Evolutionary conservation across 30 jellyfish, hydroid and myxozoan species (phyloP), one percentile per base, ranked within the genome.

Genomic region (Haliclystus octoradiatus): DNA sequence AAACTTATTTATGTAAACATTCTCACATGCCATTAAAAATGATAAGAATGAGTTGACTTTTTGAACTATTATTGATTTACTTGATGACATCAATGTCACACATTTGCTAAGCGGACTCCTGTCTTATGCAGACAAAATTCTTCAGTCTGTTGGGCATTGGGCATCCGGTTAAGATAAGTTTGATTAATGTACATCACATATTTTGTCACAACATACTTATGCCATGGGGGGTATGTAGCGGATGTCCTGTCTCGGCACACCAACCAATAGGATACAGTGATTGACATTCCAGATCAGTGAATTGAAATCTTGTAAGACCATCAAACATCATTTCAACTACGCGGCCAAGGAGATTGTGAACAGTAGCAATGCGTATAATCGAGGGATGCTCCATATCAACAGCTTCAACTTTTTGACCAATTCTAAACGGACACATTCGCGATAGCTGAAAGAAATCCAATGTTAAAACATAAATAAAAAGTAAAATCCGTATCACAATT

Each of bases 391-490:
- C 88, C 30, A 67, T 76, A 57, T 91, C 94, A 31, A 91, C 92
- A 5, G 99, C 95, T 46, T 83, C 99, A 9, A 91, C 61, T 68
- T 82, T 91, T 23, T 83, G 92, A 29, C 93, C 95, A 27, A 73
- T 30, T 61, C 64, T 77, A 68, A 91, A 91, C 0, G 46, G 49
- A 77, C 73, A 72, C 50, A 66, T 5, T 2, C 82, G 71, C 25
- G 60, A 65, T 32, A 88, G 78, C 95, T 90, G 75, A 35, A 68
- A 76, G 26, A 53, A 53, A 26, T 5, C 30, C 12, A 13, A 40
- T n/a, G n/a, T n/a, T n/a, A n/a, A n/a, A n/a, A n/a, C n/a, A n/a
- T n/a, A n/a, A n/a, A n/a, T n/a, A n/a, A n/a, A n/a, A n/a, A n/a
- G n/a, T n/a, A n/a, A n/a, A n/a, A n/a, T n/a, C n/a, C n/a, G n/a